Conservation (phyloP, 2,797 vertebrate species). For the Bryconaethiops microstoma region DNA sequence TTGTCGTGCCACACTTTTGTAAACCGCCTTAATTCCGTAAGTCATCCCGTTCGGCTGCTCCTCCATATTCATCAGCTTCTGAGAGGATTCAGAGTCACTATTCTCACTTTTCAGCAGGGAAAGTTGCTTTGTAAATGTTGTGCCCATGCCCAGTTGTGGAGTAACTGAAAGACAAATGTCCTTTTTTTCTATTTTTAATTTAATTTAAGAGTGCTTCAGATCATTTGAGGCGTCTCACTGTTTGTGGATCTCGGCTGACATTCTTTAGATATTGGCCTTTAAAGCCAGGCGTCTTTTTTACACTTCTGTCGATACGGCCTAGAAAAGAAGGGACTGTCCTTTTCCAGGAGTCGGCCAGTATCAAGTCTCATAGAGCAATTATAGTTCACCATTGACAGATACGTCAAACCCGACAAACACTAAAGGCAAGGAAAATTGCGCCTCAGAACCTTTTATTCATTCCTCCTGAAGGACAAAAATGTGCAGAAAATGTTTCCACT, state of each 20-base stretch:
- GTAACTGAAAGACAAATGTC: background rate
- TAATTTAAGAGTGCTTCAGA: background rate
- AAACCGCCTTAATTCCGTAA: slow-evolving; percentile 51
- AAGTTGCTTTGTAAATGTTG: slow-evolving; percentile 24
- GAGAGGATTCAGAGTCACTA: slow-evolving; percentile 41
- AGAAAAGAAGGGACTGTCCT: background rate
- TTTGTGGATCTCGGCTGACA: background rate
- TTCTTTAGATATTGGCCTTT: slow-evolving; percentile 7
- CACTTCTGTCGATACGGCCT: background rate
- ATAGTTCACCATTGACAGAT: background rate
- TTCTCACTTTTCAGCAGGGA: slow-evolving; percentile 22
- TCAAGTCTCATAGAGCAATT: background rate
- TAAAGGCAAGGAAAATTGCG: no score
- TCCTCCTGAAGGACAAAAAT: no score
- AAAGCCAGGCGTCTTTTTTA: background rate
- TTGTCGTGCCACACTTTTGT: slow-evolving; percentile 44
- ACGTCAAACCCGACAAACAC: no score
- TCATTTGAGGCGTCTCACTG: background rate
- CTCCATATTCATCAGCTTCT: slow-evolving; percentile 57
- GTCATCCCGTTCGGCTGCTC: slow-evolving; percentile 49
- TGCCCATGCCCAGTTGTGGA: background rate
- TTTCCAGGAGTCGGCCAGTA: no score
- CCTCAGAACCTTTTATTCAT: no score
- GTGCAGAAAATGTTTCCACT: no score
- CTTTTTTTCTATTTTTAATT: background rate